These are phyloP conservation scores for Platygyra sinensis DNA, from an alignment of 64 coral and sea anemone genomes.

Conservation along the genomic window DNA sequence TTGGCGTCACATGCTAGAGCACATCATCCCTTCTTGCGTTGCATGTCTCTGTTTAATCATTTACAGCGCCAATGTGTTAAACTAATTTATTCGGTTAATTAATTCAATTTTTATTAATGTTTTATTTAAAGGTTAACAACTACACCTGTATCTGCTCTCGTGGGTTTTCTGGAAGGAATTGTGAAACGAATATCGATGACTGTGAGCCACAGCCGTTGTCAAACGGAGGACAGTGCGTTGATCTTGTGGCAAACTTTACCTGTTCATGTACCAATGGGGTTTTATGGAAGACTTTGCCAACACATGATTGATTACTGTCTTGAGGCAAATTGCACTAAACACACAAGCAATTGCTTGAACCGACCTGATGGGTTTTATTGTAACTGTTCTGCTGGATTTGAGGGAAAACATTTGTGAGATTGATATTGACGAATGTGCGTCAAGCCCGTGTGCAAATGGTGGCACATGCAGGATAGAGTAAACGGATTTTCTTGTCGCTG, in stretches of 20 bases:
- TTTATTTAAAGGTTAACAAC: no score
- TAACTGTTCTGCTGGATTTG: conserved; percentile 4
- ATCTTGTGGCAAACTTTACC: conserved; percentile 15
- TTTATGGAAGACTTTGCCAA: neutral
- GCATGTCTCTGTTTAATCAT: no score
- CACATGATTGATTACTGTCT: conserved; percentile 7
- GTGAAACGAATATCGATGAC: conserved; percentile 27
- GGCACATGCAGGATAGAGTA: neutral
- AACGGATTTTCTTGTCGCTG: conserved; percentile 1
- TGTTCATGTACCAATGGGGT: conserved; percentile 19
- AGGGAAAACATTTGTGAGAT: neutral
- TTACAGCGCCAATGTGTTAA: no score
- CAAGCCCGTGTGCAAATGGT: conserved; percentile 9
- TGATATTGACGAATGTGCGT: conserved; percentile 18
- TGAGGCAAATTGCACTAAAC: neutral
- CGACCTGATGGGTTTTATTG: neutral
- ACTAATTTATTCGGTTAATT: no score
- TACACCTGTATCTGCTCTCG: no score
- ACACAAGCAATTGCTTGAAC: neutral
- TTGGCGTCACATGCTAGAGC: no score
- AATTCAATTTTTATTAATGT: no score
- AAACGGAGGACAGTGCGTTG: conserved; percentile 9
- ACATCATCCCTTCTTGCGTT: no score
- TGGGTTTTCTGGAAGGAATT: neutral
- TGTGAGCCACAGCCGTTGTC: neutral